A percentile compares a stretch with the other conserved stretches of the same genome.
Conservation (phyloP, 2,888 invertebrate species). For the Polymixis flavicincta region DNA sequence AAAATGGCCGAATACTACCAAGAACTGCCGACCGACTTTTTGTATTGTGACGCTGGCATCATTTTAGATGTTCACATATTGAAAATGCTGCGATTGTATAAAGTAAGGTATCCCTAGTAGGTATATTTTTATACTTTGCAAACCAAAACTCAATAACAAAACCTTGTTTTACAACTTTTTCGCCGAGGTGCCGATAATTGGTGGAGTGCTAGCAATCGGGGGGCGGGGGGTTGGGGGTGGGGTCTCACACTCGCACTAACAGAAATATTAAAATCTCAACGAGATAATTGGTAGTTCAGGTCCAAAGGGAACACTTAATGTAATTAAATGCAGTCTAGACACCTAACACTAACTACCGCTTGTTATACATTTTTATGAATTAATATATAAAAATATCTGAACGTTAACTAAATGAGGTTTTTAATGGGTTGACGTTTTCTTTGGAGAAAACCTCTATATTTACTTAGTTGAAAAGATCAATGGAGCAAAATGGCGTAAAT, state of each 20-base stretch:
- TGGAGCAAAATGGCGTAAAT: neutral
- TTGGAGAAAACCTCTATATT: neutral
- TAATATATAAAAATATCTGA: neutral
- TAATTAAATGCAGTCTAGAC: constrained; percentile 44
- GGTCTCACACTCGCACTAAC: no score
- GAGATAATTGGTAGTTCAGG: neutral
- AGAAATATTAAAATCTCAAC: neutral
- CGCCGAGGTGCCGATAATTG: neutral
- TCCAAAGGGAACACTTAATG: constrained; percentile 13
- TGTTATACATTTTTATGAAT: constrained; percentile 1
- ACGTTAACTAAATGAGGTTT: neutral
- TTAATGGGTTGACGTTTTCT: neutral
- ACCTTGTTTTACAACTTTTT: neutral
- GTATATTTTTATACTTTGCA: no score
- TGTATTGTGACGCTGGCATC: neutral
- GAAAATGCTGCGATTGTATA: neutral
- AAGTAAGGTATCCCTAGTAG: neutral
- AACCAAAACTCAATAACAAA: neutral
- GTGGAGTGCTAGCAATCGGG: neutral
- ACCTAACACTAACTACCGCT: neutral
- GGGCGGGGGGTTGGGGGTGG: no score
- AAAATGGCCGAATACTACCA: no score
- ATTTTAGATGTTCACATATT: neutral
- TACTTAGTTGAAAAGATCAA: neutral
- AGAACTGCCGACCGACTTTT: no score